phyloP scores from a whole-genome alignment of 2,888 invertebrate species.

The Calliscelio sp. region DNA sequence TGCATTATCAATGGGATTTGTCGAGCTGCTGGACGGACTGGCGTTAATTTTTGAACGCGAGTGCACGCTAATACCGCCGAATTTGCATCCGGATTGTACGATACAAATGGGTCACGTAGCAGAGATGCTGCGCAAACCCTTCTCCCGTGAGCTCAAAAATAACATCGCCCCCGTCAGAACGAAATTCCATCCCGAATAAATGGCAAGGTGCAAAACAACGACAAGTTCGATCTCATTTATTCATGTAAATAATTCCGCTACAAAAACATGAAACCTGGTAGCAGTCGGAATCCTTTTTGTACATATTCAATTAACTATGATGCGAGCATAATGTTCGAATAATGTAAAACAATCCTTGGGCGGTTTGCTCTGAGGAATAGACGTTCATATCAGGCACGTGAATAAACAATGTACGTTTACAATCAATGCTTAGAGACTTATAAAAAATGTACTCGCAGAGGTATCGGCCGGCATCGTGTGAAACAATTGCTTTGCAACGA shows the following conservation, averaged over 20 bases:
- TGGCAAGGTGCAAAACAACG: no score
- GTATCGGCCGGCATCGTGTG: constrained; percentile 91
- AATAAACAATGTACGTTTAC: constrained; percentile 89
- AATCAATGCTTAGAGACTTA: constrained; percentile 90
- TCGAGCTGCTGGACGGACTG: constrained; percentile 94
- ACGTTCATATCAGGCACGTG: constrained; percentile 91
- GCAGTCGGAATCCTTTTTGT: not conserved
- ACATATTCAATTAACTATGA: not conserved
- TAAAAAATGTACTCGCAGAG: constrained; percentile 94
- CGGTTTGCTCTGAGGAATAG: constrained; percentile 88
- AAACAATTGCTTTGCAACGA: constrained; percentile 86
- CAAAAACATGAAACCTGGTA: no score
- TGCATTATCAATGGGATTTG: constrained; percentile 96
- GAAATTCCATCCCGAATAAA: constrained; percentile 84
- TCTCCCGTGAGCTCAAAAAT: constrained; percentile 86
- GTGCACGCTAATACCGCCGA: constrained; percentile 91
- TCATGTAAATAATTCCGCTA: no score
- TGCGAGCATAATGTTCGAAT: constrained; percentile 80
- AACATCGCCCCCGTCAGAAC: constrained; percentile 86
- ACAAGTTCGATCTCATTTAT: no score
- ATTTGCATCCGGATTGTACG: constrained; percentile 94
- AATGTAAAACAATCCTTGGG: constrained; percentile 87
- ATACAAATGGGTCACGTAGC: constrained; percentile 96
- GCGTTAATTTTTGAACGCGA: constrained; percentile 96
- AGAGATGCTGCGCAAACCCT: constrained; percentile 91